These are phyloP conservation scores for Peribatodes rhomboidaria DNA, from an alignment of 2,888 invertebrate species.

Conservation along the genomic window DNA sequence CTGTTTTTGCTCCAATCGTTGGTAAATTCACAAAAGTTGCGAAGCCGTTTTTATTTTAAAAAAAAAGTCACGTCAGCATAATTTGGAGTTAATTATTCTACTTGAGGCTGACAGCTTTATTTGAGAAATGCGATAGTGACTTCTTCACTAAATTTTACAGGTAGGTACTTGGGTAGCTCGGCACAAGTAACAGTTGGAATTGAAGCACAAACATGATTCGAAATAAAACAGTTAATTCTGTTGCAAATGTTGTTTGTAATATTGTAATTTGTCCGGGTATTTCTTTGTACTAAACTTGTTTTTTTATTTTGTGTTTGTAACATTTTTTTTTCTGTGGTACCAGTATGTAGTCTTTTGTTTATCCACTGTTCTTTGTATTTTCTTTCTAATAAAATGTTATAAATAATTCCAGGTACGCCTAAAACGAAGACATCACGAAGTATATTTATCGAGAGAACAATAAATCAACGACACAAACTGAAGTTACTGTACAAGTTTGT, in stretches of 20 bases:
- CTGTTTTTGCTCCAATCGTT: neutral
- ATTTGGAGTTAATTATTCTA: too few relatives aligned
- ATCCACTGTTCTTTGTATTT: neutral
- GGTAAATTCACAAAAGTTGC: neutral
- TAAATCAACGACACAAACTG: conserved; percentile 65
- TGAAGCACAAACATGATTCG: neutral
- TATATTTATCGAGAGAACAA: conserved; percentile 63
- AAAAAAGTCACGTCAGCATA: too few relatives aligned
- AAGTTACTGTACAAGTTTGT: conserved; percentile 70
- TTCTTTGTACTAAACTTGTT: conserved; percentile 41
- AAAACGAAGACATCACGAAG: conserved; percentile 66
- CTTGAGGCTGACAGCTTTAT: too few relatives aligned
- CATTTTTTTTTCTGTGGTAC: conserved; percentile 64
- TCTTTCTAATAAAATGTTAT: conserved; percentile 22
- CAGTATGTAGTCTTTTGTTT: conserved; percentile 57
- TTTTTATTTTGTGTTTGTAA: conserved; percentile 43
- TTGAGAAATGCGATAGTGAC: too few relatives aligned
- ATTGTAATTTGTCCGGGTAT: conserved; percentile 29
- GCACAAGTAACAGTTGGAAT: too few relatives aligned
- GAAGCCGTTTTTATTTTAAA: too few relatives aligned
- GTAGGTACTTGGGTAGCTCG: too few relatives aligned
- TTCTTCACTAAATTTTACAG: too few relatives aligned
- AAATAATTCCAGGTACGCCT: conserved; percentile 73
- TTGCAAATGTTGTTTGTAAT: conserved; percentile 13
- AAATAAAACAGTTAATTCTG: conserved; percentile 19